phyloP scores from a whole-genome alignment of 2,888 invertebrate genomes.

The Coelopa pilipes region DNA sequence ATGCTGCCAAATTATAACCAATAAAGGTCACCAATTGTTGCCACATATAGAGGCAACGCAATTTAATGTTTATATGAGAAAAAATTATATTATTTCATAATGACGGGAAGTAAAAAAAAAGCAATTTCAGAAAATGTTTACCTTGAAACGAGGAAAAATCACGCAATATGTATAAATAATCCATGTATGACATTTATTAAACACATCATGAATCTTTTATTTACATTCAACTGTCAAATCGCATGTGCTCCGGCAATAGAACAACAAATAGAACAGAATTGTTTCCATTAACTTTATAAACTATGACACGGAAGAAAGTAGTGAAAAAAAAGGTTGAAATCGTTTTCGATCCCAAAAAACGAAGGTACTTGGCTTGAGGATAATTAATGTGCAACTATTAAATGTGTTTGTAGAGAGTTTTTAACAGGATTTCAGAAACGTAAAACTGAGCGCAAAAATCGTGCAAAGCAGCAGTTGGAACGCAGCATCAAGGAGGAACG shows the following conservation, averaged over 20 bases:
- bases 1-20: too few species aligned
- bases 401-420: constrained; percentile 73
- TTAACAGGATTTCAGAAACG: constrained; percentile 84
- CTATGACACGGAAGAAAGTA: constrained; percentile 52
- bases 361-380: constrained; percentile 66
- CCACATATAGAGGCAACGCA: too few species aligned
- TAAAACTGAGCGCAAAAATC: constrained; percentile 79
- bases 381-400: background rate
- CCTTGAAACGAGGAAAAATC: too few species aligned
- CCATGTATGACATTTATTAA: background rate
- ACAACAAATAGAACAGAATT: constrained; percentile 1
- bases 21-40: too few species aligned
- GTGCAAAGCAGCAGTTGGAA: constrained; percentile 79
- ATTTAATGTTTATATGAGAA: too few species aligned
- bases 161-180: too few species aligned
- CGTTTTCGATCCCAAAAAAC: constrained; percentile 71
- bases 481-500: constrained; percentile 79
- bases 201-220: background rate
- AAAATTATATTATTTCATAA: too few species aligned
- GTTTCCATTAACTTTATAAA: background rate
- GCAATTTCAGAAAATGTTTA: too few species aligned
- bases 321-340: constrained; percentile 59
- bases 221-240: background rate
- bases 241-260: constrained; percentile 12
- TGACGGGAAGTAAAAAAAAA: too few species aligned